phyloP scores from a whole-genome alignment of 2,113 vertebrate species.

The Motacilla tschutschensis region DNA sequence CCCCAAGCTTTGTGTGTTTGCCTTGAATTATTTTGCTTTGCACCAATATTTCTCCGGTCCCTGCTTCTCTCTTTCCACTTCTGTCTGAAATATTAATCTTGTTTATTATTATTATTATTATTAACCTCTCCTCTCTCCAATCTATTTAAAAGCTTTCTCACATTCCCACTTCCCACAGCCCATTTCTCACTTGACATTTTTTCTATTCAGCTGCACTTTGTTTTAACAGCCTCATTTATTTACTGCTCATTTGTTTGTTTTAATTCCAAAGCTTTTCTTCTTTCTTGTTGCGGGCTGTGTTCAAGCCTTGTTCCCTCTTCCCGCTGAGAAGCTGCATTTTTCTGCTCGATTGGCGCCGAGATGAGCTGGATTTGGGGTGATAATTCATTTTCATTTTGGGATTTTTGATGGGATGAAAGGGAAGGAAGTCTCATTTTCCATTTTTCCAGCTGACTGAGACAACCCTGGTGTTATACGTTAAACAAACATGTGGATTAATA shows the following conservation, averaged over 20 bases:
- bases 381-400: background rate
- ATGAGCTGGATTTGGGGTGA: background rate
- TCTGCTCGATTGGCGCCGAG: background rate
- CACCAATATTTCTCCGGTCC: background rate
- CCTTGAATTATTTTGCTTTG: constrained; percentile 23
- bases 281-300: background rate
- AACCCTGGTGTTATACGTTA: background rate
- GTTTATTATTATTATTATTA: constrained; percentile 26
- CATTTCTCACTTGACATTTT: constrained; percentile 22
- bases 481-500: background rate
- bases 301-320: background rate
- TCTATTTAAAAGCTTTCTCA: constrained; percentile 44
- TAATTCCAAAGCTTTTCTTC: constrained; percentile 13
- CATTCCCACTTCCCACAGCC: constrained; percentile 10
- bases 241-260: constrained; percentile 33
- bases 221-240: constrained; percentile 36
- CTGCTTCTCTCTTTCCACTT: background rate
- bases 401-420: background rate
- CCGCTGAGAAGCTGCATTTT: background rate
- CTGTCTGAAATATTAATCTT: constrained; percentile 32
- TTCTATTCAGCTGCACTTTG: constrained; percentile 2
- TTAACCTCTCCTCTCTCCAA: constrained; percentile 10
- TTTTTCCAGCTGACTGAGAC: background rate
- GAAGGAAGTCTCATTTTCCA: background rate
- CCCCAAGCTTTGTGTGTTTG: background rate